Evolutionary conservation across 2,888 invertebrate species (phyloP).

Genomic region (Seira sanloemensis): DNA sequence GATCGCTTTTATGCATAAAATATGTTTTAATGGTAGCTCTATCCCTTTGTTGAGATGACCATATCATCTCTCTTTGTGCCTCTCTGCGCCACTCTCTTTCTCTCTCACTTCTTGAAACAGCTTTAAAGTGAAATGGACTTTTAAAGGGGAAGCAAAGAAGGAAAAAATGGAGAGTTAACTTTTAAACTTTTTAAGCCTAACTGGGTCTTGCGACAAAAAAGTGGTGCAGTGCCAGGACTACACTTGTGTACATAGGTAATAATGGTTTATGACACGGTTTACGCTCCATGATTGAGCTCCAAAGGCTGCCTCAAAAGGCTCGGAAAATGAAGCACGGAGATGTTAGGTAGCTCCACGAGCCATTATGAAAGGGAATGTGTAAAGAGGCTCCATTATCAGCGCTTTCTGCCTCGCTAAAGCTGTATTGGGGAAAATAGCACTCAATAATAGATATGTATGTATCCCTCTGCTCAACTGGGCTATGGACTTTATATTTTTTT

Average conservation of each 20-base stretch:
- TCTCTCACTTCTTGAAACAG: too few species aligned
- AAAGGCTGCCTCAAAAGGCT: too few species aligned
- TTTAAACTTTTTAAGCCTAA: neutral
- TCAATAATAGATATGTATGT: neutral
- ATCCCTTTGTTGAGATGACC: too few species aligned
- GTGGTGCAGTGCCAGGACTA: neutral
- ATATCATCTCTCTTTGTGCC: neutral
- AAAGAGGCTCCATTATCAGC: conserved; percentile 40
- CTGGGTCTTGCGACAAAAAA: neutral
- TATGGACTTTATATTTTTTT: neutral
- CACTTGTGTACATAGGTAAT: neutral
- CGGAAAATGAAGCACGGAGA: too few species aligned
- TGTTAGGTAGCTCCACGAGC: neutral
- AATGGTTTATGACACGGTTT: neutral
- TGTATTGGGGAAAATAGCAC: too few species aligned
- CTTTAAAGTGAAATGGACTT: too few species aligned
- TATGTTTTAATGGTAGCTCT: neutral
- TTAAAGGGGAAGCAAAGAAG: too few species aligned
- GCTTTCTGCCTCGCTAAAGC: conserved; percentile 44
- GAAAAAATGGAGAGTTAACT: too few species aligned
- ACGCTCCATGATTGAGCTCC: neutral
- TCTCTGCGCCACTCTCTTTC: neutral
- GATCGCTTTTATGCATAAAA: neutral
- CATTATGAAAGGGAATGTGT: conserved; percentile 34
- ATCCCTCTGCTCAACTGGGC: too few species aligned